Conservation (phyloP, 2,113 vertebrate genomes). For the Scomber scombrus region DNA sequence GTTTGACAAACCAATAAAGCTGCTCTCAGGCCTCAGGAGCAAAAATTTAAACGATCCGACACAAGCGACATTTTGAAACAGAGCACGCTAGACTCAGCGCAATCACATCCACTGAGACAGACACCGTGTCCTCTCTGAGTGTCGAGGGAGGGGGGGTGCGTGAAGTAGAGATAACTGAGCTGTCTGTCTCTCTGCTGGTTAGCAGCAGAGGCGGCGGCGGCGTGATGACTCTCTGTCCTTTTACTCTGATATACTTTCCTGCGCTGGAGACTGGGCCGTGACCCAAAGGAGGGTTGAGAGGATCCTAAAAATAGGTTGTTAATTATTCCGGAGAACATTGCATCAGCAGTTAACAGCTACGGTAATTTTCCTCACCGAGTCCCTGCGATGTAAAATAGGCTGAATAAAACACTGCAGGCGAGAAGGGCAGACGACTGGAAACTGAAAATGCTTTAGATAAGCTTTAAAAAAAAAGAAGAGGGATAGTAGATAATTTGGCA, state of each 20-base stretch:
- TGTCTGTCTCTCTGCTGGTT: constrained; percentile 12
- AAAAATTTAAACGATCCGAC: not conserved
- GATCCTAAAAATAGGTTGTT: constrained; percentile 36
- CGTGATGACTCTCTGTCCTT: not conserved
- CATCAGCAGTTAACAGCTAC: constrained; percentile 29
- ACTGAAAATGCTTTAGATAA: not conserved
- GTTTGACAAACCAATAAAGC: no score
- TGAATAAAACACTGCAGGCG: constrained; percentile 19
- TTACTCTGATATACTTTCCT: constrained; percentile 3
- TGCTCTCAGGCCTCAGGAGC: not conserved
- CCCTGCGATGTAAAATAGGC: constrained; percentile 10
- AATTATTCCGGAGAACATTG: constrained; percentile 36
- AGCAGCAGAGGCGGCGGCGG: not conserved
- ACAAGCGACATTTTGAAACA: not conserved
- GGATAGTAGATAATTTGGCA: not conserved
- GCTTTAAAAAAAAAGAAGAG: not conserved
- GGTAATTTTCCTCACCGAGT: constrained; percentile 15
- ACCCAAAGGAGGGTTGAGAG: constrained; percentile 30
- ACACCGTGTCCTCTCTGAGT: not conserved
- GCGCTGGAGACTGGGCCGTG: constrained; percentile 1
- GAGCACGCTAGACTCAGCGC: no score
- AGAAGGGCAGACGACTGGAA: not conserved
- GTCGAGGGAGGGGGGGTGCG: not conserved
- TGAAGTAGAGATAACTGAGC: constrained; percentile 13
- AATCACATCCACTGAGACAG: not conserved